Evolutionary conservation across 2,113 vertebrate species (phyloP), one percentile per base, ranked within the genome.

Genomic region (Cinclus cinclus): DNA sequence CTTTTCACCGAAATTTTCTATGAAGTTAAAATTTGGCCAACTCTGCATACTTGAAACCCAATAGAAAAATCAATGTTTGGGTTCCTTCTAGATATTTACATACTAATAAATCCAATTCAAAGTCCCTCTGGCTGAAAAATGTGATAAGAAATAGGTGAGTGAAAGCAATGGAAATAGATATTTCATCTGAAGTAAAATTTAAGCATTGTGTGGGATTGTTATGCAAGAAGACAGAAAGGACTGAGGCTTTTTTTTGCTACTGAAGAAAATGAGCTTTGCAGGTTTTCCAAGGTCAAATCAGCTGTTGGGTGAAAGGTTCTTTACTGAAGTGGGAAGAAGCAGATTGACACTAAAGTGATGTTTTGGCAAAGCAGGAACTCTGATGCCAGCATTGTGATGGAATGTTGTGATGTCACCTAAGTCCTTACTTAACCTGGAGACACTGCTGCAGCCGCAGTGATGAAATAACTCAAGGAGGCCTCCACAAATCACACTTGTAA

Each of bases 171-270:
- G 53, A 23, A 77, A 87, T 21, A 82, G 74, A 53, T 76, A 79
- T 60, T 95, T 94, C 27, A 75, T 89, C 71, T 64, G 58, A 95
- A 95, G 53, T n/a, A 71, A 89, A 94, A 81, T 59, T 78, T 69
- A 65, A 71, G 55, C 44, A 44, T 60, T 63, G 39, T 71, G 71
- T 81, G 44, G 37, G 37, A 46, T 75, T 83, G 79, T 92, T 94
- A 96, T 22, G 28, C 37, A 94, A 89, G 50, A 78, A 81, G 83
- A 89, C 11, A 60, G 64, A 92, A 83, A 83, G 28, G 47, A 78
- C 31, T 35, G 63, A 56, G 22, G 30, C 16, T 74, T 65, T 79
- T 65, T 79, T 76, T 71, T 56, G n/a, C 53, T 76, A 4, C 44
- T 19, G 33, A 62, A 83, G 70, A 83, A 94, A 91, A 94, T 55